Percentiles rank a stretch among this genome's conserved stretches.
Evolutionary conservation across 2,113 vertebrate species (phyloP).

Genomic region (Chamaetylas fuelleborni): DNA sequence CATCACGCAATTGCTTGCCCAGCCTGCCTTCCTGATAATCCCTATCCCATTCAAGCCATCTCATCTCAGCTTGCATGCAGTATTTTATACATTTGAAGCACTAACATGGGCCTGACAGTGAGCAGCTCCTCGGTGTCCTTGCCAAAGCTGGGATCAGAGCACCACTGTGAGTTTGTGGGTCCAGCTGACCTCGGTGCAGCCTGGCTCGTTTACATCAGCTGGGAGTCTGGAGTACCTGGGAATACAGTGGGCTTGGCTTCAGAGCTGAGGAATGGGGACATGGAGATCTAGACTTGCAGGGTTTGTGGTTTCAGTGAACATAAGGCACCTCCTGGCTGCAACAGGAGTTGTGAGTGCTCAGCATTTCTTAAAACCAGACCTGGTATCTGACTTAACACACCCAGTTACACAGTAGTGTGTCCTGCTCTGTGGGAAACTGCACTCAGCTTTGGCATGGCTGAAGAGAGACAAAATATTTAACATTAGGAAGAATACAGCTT

Average conservation of each 20-base stretch:
- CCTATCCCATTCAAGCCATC: background rate
- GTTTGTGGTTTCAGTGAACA: background rate
- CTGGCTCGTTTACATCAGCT: background rate
- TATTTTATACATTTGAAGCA: background rate
- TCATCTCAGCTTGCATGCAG: background rate
- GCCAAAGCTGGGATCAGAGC: background rate
- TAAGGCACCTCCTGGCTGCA: background rate
- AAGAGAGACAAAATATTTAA: background rate
- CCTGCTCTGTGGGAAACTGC: background rate
- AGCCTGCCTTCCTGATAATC: conserved; percentile 1
- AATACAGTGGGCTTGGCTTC: background rate
- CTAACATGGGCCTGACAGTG: background rate
- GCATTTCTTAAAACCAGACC: background rate
- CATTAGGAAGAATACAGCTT: background rate
- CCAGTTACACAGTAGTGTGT: background rate
- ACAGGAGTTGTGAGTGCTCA: background rate
- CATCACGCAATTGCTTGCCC: background rate
- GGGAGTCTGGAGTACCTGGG: background rate
- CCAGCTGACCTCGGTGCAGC: background rate
- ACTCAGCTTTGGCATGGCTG: background rate
- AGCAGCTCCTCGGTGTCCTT: background rate
- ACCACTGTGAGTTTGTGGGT: background rate
- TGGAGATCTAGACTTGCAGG: background rate
- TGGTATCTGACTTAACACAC: background rate
- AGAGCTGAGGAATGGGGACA: background rate